Evolutionary conservation across 2,797 vertebrate genomes (phyloP), one percentile per base, ranked within the genome.

Genomic region (Falco rusticolus): DNA sequence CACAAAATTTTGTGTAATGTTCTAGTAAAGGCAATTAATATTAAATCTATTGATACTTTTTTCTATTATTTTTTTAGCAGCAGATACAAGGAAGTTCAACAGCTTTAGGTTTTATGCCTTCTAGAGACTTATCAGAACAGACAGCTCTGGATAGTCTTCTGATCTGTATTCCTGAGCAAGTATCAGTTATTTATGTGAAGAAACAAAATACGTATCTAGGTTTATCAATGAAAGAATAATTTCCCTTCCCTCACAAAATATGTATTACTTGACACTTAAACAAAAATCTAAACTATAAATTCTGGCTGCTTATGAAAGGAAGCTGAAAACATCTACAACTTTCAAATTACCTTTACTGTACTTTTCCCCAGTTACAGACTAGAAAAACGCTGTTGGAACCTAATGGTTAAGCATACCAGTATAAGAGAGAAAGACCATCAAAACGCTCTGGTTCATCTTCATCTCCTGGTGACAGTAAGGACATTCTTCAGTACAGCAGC

Each of bases 361-460:
- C 65, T 72, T 17, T 56, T 18, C 43, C 60, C 63, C 70, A 87
- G 22, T 33, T 70, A 72, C 33, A 85, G 63, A 37, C 54, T 50
- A 82, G 39, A 85, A 39, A 66, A 82, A 43, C 6, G 26, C 61
- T 16, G 3, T 43, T 60, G 64, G 81, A 89, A 87, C 26, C 43
- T 37, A 79, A 60, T 5, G n/a, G 48, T 57, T 93, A 68, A 84
- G 95, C 98, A 92, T 98, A 99, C 98, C 98, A 98, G 98, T 98
- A 99, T 19, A 99, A 97, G 47, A 99, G 98, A 94, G 99, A 99
- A 79, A 99, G 97, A 68, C 98, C 98, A 98, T 98, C 98, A 92
- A 98, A 98, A 78, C 97, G 97, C 91, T 98, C 97, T 5, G 97
- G 96, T 74, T 99, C 98, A 11, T 98, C 96, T 92, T 98, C 98